Conservation (phyloP, 2,797 vertebrate genomes). For the Pteronotus mesoamericanus region DNA sequence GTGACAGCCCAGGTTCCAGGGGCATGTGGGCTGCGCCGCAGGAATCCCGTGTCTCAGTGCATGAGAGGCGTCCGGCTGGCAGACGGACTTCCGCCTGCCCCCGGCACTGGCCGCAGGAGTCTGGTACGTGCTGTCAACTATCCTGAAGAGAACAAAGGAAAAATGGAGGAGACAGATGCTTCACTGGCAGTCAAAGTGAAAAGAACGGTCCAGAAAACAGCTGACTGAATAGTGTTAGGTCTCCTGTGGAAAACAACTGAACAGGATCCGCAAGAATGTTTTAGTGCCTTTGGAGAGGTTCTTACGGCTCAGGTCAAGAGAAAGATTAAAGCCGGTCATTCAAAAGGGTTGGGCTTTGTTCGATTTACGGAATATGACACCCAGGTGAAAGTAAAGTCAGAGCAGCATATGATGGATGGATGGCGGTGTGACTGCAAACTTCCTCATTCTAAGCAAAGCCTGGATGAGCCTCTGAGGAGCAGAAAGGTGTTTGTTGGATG, state of each 20-base stretch:
- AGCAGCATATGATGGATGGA: slow-evolving; percentile 98
- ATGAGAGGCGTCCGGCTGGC: background rate
- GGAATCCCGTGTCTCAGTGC: background rate
- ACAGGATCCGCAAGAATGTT: slow-evolving; percentile 97
- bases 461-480: slow-evolving; percentile 95
- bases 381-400: slow-evolving; percentile 96
- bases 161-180: slow-evolving; percentile 98
- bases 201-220: slow-evolving; percentile 96
- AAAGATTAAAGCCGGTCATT: slow-evolving; percentile 96
- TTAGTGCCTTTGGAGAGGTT: slow-evolving; percentile 96
- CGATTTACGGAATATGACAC: slow-evolving; percentile 97
- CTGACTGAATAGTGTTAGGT: slow-evolving; percentile 96
- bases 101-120: background rate
- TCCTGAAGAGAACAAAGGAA: slow-evolving; percentile 94
- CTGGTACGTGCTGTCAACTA: background rate
- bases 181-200: slow-evolving; percentile 97
- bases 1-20: background rate
- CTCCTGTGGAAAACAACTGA: slow-evolving; percentile 96
- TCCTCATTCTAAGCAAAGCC: slow-evolving; percentile 95
- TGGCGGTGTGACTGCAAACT: slow-evolving; percentile 98
- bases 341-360: slow-evolving; percentile 98
- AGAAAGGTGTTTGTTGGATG: slow-evolving; percentile 98
- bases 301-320: slow-evolving; percentile 99
- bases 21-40: too few relatives aligned
- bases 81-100: background rate